These are phyloP conservation scores for Sapajus apella DNA, from an alignment of 2,113 vertebrate species.

Conservation along the genomic window DNA sequence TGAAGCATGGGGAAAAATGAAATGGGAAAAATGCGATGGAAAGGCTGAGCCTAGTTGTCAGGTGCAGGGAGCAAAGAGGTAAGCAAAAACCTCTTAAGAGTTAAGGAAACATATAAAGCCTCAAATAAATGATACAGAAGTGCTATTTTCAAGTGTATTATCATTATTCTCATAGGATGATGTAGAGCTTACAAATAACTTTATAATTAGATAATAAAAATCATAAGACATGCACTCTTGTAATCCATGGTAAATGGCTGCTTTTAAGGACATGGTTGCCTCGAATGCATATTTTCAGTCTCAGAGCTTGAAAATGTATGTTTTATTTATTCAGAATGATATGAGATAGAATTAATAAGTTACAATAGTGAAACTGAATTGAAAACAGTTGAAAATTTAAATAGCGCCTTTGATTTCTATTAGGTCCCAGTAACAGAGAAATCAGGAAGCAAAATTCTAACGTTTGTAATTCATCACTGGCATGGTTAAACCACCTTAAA, in stretches of 20 bases:
- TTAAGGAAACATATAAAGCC: background rate
- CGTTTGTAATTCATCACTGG: background rate
- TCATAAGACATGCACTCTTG: background rate
- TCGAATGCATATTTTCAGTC: background rate
- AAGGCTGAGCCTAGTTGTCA: too few species aligned
- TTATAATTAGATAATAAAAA: background rate
- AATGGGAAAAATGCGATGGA: too few species aligned
- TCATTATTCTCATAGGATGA: background rate
- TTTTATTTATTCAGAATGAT: background rate
- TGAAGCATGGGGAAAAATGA: background rate
- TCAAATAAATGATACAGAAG: background rate
- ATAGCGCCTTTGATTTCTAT: background rate
- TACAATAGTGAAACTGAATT: background rate
- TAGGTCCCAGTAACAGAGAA: background rate
- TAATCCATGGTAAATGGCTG: background rate
- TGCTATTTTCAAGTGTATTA: background rate
- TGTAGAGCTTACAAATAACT: background rate
- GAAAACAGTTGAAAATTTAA: background rate
- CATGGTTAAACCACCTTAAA: background rate
- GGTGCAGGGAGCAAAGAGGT: too few species aligned
- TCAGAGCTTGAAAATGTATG: background rate
- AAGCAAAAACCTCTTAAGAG: background rate
- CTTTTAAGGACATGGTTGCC: background rate
- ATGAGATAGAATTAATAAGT: background rate
- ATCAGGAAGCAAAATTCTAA: background rate